Base-by-base conservation (phyloP, 2,797 vertebrate genomes). In the Muscicapa striata region DNA sequence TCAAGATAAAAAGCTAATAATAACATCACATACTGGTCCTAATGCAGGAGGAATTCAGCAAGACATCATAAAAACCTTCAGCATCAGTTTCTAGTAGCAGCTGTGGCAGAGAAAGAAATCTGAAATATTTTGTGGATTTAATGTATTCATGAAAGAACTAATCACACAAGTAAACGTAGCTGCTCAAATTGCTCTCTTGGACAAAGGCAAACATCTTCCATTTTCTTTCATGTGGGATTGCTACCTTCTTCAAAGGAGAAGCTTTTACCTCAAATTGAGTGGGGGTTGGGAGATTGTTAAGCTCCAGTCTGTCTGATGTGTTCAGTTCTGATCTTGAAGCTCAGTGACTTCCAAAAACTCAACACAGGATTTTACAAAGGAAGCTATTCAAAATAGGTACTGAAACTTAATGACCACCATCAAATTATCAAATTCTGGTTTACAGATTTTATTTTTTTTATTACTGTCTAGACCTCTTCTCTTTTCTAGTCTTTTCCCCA, bases 211-310 rank as follows among this genome's bases (percentile, higher is more conserved):
- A 94, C 87, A 94, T 84, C 92, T 96, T 94, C 96, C 96, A 95
- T 95, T 95, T 97, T 96, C 96, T 95, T 96, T 94, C 90, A 93
- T 92, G 92, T 95, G 88, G 94, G 84, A 96, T 94, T 82, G 74
- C 80, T 73, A 91, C 92, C 93, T 95, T 92, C 88, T 94, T 95
- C 96, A 96, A 96, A 96, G 94, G 49, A 88, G 43, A 10, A 93
- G 95, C 91, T 93, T 96, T 90, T 76, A 95, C 89, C 79, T 96
- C 95, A 87, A 89, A 95, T 57, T 90, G 84, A 81, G 83, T 91
- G 91, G 89, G 91, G 85, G 93, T 2, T 93, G 93, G 93, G 93
- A 91, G 69, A 84, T 13, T 90, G 69, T 79, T 87, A 87, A 76
- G 86, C 38, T 95, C 70, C 76, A n/a, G 75, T 81, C 83, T 73